Base-by-base conservation (phyloP, 2,797 vertebrate species). In the Paedocypris micromegethes region DNA sequence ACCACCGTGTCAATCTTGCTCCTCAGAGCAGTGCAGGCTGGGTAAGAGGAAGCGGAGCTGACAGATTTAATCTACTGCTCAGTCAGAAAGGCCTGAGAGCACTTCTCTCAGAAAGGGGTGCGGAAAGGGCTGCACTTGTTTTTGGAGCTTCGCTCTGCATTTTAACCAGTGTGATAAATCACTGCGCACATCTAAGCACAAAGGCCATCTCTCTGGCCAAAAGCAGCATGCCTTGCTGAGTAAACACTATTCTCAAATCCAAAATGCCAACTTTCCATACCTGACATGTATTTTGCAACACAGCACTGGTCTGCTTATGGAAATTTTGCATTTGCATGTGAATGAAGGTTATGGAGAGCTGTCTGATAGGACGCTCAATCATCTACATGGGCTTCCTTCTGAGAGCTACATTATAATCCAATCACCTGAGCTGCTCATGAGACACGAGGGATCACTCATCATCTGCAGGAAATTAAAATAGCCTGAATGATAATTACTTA, bases 121-220 rank as follows among this genome's bases (percentile, higher is more conserved):
- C 52, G 53, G 49, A 70, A 51, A 67, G 61, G 80, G 74, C 72
- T 72, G 70, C 75, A 70, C 70, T 80, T 83, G 77, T 77, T 78
- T 83, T 81, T 78, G 65, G 60, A 58, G 50, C 72, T 78, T 78
- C 81, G 72, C 84, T 85, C 84, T 85, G 79, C 84, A 88, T 88
- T 87, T 87, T 86, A 87, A 89, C 83, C 85, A 81, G 80, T 62
- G 72, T 70, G 77, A 88, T 88, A 86, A 88, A 88, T 89, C 86
- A 84, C 70, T 74, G 69, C 73, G 66, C 74, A 59, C 67, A 74
- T 69, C 74, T 73, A 73, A 82, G 68, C 66, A 56, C 57, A 58
- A 40, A 76, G 53, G 49, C 64, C 43, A 67, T 44, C 72, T 58
- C 61, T 39, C 49, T 9, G 57, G 73, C 57, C 40, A 65, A 79